These are phyloP conservation scores for Scartelaos histophorus DNA, from an alignment of 2,113 vertebrate genomes.

Conservation along the genomic window DNA sequence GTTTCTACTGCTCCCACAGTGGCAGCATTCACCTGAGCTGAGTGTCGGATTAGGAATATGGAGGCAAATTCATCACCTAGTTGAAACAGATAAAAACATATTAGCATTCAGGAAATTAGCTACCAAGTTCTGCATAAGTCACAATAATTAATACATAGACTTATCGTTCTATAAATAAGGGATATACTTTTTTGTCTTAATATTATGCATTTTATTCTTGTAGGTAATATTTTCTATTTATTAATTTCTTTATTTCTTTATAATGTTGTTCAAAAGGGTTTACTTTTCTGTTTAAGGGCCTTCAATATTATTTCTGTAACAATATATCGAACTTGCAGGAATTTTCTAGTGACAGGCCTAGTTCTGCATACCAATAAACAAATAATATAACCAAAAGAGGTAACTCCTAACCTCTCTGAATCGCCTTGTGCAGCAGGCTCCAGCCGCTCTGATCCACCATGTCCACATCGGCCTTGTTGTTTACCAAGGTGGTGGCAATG, in stretches of 20 bases:
- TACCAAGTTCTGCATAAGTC: not conserved
- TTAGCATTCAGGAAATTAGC: not conserved
- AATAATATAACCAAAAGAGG: not conserved
- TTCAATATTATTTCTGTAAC: too few species aligned
- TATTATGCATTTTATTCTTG: too few species aligned
- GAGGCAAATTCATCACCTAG: conserved; percentile 94
- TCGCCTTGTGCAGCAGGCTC: conserved; percentile 96
- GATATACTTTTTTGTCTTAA: too few species aligned
- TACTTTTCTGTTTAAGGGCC: too few species aligned
- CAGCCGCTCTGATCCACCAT: conserved; percentile 93
- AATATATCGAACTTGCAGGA: too few species aligned
- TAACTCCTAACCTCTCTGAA: conserved; percentile 86
- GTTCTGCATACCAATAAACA: not conserved
- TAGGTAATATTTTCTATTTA: too few species aligned
- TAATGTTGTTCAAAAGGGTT: too few species aligned
- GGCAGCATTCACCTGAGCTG: conserved; percentile 91
- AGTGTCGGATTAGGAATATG: conserved; percentile 92
- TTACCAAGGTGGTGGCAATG: conserved; percentile 93
- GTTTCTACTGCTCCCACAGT: conserved; percentile 91
- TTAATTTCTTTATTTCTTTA: too few species aligned
- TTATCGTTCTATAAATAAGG: too few species aligned
- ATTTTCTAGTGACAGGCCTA: too few species aligned
- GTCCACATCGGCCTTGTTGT: conserved; percentile 91
- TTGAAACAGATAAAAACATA: not conserved
- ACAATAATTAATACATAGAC: too few species aligned